These are phyloP conservation scores for Xestoiulus laeticollis DNA, from an alignment of 2,888 invertebrate species.

Conservation along the genomic window DNA sequence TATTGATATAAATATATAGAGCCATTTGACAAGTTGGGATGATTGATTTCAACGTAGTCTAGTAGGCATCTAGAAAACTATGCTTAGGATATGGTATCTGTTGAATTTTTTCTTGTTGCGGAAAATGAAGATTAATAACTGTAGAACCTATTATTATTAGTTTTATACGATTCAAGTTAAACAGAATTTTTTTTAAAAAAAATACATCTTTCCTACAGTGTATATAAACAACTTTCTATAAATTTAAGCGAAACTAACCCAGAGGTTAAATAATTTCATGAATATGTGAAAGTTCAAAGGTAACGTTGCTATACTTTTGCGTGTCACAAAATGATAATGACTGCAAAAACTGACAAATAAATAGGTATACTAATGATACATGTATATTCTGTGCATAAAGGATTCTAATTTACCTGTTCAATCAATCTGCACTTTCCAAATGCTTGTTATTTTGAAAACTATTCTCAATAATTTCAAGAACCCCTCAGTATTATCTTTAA, in stretches of 20 bases:
- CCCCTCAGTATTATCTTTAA: too few relatives aligned
- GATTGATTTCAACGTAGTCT: not conserved
- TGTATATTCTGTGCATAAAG: too few relatives aligned
- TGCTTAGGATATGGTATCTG: not conserved
- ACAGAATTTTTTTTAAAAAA: too few relatives aligned
- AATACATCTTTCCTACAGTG: not conserved
- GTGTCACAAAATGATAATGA: too few relatives aligned
- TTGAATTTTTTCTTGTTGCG: not conserved
- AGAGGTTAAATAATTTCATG: too few relatives aligned
- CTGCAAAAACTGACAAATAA: too few relatives aligned
- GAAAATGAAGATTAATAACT: constrained; percentile 25
- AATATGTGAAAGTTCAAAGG: too few relatives aligned
- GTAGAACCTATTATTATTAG: not conserved
- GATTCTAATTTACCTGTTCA: too few relatives aligned
- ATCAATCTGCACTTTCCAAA: not conserved
- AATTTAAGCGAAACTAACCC: too few relatives aligned
- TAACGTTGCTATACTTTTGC: too few relatives aligned
- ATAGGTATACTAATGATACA: too few relatives aligned
- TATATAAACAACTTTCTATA: too few relatives aligned
- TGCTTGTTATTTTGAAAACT: not conserved
- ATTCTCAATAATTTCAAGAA: not conserved
- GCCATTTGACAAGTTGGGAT: not conserved
- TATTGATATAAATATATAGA: constrained; percentile 39
- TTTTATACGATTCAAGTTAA: not conserved
- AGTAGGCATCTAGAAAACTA: not conserved